Conservation (phyloP, 2,888 invertebrate genomes). For the Euclidia mi region DNA sequence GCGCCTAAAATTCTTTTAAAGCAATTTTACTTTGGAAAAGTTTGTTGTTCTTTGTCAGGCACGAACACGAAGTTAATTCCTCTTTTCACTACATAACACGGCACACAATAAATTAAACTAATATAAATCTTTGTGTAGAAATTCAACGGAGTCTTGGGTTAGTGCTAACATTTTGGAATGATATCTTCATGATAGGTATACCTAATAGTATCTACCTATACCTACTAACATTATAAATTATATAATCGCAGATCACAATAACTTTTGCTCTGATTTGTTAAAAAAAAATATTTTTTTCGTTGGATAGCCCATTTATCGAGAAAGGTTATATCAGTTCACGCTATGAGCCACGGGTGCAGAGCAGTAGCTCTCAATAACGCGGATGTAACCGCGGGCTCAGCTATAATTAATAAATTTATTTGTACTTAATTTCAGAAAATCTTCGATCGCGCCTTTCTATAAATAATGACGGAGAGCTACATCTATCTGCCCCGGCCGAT, state of each 20-base stretch:
- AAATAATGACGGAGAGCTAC: constrained; percentile 73
- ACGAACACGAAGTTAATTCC: constrained; percentile 18
- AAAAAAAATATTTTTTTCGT: too few relatives aligned
- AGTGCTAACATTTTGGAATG: not conserved
- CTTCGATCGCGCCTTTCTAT: constrained; percentile 73
- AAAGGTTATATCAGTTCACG: too few relatives aligned
- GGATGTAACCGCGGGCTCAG: too few relatives aligned
- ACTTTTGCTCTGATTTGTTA: too few relatives aligned
- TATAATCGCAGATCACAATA: too few relatives aligned
- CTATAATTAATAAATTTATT: too few relatives aligned
- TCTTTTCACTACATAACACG: constrained; percentile 9
- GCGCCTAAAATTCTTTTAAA: constrained; percentile 54
- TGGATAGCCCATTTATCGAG: too few relatives aligned
- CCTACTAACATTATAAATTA: too few relatives aligned
- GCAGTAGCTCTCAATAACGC: too few relatives aligned
- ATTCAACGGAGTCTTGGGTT: not conserved
- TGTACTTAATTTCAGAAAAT: constrained; percentile 65
- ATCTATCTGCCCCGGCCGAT: constrained; percentile 70
- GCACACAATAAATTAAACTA: constrained; percentile 2
- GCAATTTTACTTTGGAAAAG: constrained; percentile 57
- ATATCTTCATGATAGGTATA: too few relatives aligned
- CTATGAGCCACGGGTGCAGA: too few relatives aligned
- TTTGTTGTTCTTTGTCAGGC: constrained; percentile 38
- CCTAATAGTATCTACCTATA: too few relatives aligned
- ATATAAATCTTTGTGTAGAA: constrained; percentile 5